Base-by-base conservation (phyloP, 92 coral and sea anemone species). In the Porites rus region DNA sequence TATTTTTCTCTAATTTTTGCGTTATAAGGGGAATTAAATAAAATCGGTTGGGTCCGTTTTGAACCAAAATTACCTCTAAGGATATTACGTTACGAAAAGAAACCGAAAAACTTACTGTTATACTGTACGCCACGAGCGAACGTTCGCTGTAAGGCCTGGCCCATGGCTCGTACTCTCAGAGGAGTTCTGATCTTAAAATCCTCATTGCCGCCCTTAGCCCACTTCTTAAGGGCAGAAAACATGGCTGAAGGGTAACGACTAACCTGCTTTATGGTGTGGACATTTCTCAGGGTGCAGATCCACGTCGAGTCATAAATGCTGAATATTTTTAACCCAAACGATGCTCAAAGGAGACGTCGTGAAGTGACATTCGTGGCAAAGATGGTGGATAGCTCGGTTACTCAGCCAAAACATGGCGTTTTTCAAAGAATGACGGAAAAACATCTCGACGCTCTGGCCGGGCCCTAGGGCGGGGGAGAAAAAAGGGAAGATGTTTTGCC, bases 151-250 rank as follows among this genome's bases (percentile, higher is more conserved):
- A 95, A 81, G 8, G 98, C 98, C 80, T 95, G 99, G 13, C 99
- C 99, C 99, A 97, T 97, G 18, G 99, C 95, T 20, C 94, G 91
- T 2, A 97, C 98, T 74, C 99, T 98, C 31, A 92, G 69, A 1
- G 99, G 99, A 95, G 95, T 97, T 52, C 78, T 93, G 38, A 90
- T 66, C 79, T 93, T 95, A 20, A 92, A 85, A 69, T 97, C 98
- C 10, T 97, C 99, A 90, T 84, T 92, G 10, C 94, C 94, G 62
- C 95, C 93, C 67, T 90, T 94, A 0, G 96, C 94, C 94, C 95
- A 92, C 74, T 94, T 93, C 78, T 95, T 97, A 0, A 97, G 80
- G 24, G 99, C 99, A 21, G 92, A 89, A 46, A 97, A 73, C 99
- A 97, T 97, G 21, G 50, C 58, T 0, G 20, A 59, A 59, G 7